Percentiles rank a stretch among this genome's conserved stretches.
Conservation (phyloP, 1,140 invertebrate species). For the Pseudobourletiella spinata region DNA sequence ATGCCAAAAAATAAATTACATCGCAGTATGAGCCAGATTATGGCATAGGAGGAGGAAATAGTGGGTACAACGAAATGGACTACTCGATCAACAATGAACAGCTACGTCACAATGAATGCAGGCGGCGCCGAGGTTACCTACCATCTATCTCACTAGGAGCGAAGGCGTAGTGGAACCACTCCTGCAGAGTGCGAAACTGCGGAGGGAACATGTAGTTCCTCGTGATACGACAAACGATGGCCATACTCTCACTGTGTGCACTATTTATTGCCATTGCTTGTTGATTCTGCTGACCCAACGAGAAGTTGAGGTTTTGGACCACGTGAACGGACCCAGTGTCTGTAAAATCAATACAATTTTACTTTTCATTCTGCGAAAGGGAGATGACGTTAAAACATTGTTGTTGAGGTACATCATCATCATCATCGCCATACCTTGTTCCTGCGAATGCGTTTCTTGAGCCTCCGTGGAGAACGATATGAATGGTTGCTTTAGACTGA, state of each 20-base stretch:
- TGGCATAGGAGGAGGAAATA: too few species aligned
- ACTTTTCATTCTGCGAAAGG: too few species aligned
- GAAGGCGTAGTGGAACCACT: conserved; percentile 97
- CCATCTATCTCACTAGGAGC: conserved; percentile 86
- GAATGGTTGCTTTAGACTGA: conserved; percentile 85
- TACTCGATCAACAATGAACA: conserved; percentile 25
- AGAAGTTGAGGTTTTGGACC: conserved; percentile 81
- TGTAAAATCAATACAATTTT: conserved; percentile 4
- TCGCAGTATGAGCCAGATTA: not conserved
- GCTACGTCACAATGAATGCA: not conserved
- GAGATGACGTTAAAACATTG: conserved; percentile 5
- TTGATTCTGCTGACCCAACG: conserved; percentile 63
- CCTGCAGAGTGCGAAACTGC: conserved; percentile 83
- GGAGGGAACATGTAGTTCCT: conserved; percentile 86
- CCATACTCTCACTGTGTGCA: conserved; percentile 65
- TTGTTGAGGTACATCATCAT: not conserved
- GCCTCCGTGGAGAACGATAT: conserved; percentile 94
- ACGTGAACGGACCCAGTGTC: conserved; percentile 54
- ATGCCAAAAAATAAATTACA: conserved; percentile 5
- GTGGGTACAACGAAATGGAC: too few species aligned
- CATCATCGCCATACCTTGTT: conserved; percentile 46
- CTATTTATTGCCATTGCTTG: conserved; percentile 42
- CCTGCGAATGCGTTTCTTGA: conserved; percentile 61
- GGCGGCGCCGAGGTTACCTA: conserved; percentile 42
- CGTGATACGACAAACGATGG: conserved; percentile 82